Base-by-base conservation (phyloP, 1,140 invertebrate species). In the Neodiprion fabricii region DNA sequence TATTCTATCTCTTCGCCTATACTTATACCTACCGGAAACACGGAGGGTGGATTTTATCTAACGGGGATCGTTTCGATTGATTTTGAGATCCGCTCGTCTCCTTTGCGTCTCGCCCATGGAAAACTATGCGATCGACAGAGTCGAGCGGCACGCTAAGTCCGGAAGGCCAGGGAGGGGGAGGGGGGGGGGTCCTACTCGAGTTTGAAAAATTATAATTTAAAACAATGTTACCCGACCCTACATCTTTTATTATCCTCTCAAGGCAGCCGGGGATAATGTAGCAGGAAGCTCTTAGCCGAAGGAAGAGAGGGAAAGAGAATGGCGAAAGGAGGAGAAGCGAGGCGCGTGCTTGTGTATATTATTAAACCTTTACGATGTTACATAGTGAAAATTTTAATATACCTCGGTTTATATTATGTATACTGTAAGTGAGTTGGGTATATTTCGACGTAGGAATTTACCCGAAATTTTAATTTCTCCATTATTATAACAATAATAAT, bases 201-300 rank as follows among this genome's bases (percentile, higher is more conserved):
- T 61, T 61, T 61, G 53, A 61, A 61, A 61, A 61, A 61, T 61
- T 61, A 61, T 61, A 61, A 61, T 61, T 61, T 61, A 61, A 61
- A 61, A 61, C 53, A 61, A 61, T 61, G 53, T 61, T 61, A 61
- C 53, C 53, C 11, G 53, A 61, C 53, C 53, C n/a, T 61, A 61
- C 53, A 61, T 61, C 53, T 61, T 61, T 61, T 61, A 61, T 61
- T 61, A 61, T 61, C 11, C 53, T 17, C 53, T 11, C 53, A 61
- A 61, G 53, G n/a, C 53, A 17, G 28, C 28, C 28, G 9, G 53
- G 53, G 53, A 61, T 61, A 61, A 61, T 61, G 53, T 61, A 61
- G 53, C 53, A 61, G 53, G 53, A 61, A 61, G 53, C 53, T 61
- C 53, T 61, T 61, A 61, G 11, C 53, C 8, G 11, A 5, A 61